Conservation (phyloP, 2,888 invertebrate genomes). For the Torymus texanus region DNA sequence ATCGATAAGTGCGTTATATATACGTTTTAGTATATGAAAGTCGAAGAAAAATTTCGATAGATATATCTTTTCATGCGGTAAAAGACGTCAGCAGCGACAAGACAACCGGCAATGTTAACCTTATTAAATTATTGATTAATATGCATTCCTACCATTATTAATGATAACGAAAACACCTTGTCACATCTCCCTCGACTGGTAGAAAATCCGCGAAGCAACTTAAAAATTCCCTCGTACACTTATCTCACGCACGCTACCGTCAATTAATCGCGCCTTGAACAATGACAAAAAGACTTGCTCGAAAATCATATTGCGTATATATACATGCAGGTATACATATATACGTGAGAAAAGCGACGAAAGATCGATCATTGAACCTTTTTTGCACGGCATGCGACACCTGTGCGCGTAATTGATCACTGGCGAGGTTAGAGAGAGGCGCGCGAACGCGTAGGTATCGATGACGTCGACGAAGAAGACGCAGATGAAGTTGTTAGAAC, state of each 20-base stretch:
- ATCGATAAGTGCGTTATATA: too few species aligned
- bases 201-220: neutral
- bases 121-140: slow-evolving; percentile 34
- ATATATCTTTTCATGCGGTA: neutral
- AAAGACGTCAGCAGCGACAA: neutral
- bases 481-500: neutral
- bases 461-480: too few species aligned
- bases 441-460: too few species aligned
- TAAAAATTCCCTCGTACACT: neutral
- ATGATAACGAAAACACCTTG: slow-evolving; percentile 30
- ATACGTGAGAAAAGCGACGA: slow-evolving; percentile 12
- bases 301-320: neutral
- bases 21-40: too few species aligned
- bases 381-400: too few species aligned
- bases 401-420: too few species aligned
- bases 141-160: slow-evolving; percentile 39
- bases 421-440: too few species aligned
- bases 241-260: neutral
- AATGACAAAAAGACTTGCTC: slow-evolving; percentile 28
- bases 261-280: slow-evolving; percentile 33
- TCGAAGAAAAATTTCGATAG: too few species aligned
- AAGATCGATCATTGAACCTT: slow-evolving; percentile 31
- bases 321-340: too few species aligned
- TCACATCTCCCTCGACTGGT: neutral
- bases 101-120: neutral